Percentiles rank a stretch among this genome's conserved stretches.
Evolutionary conservation across 2,888 invertebrate genomes (phyloP).

Genomic region (Drosophila imparisetae): DNA sequence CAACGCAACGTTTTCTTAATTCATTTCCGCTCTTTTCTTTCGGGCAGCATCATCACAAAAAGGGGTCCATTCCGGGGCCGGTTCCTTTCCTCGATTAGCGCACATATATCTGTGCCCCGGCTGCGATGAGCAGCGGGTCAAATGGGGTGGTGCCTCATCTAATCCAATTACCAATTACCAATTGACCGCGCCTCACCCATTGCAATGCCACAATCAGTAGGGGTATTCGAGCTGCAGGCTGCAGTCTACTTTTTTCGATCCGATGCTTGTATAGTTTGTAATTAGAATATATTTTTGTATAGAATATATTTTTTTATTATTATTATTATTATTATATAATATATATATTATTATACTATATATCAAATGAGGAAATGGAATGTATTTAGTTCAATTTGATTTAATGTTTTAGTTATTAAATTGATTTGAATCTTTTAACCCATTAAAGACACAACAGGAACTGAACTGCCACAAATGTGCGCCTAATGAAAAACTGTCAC

Average conservation of each 20-base stretch:
- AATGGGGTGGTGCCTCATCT: slow-evolving; percentile 41
- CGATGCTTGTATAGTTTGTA: too few species aligned
- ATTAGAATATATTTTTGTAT: too few species aligned
- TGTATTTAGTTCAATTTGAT: background rate
- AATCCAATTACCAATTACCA: slow-evolving; percentile 71
- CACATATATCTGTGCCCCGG: slow-evolving; percentile 1
- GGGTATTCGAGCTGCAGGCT: background rate
- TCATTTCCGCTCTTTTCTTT: slow-evolving; percentile 51
- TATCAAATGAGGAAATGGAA: background rate
- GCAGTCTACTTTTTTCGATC: background rate
- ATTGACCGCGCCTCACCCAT: slow-evolving; percentile 36
- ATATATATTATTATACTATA: background rate
- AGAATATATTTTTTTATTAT: too few species aligned
- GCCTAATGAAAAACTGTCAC: slow-evolving; percentile 71
- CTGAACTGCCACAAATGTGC: slow-evolving; percentile 23
- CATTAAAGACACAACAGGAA: background rate
- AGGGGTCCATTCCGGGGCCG: slow-evolving; percentile 19
- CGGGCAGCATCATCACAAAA: slow-evolving; percentile 16
- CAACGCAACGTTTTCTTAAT: slow-evolving; percentile 65
- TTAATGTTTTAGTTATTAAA: background rate
- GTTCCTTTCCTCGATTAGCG: slow-evolving; percentile 40
- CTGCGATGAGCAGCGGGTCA: slow-evolving; percentile 28
- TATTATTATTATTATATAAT: too few species aligned
- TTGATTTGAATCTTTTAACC: background rate
- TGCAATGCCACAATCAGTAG: background rate